Conservation (phyloP, 2,797 vertebrate genomes). For the Anguilla marmorata region DNA sequence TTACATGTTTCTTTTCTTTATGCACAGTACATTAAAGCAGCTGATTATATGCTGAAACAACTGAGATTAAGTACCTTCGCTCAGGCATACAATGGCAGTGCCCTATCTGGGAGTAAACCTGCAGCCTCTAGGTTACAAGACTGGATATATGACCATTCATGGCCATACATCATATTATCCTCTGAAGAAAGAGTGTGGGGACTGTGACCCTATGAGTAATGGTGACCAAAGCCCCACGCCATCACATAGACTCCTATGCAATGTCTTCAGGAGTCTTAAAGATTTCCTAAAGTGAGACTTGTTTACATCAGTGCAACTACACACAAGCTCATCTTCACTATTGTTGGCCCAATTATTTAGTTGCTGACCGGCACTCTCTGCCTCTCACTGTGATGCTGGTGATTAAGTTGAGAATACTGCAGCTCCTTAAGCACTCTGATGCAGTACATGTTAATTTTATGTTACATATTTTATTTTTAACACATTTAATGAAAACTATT, state of each 20-base stretch:
- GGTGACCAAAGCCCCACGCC: background rate
- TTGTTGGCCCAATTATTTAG: background rate
- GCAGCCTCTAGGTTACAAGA: background rate
- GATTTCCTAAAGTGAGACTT: background rate
- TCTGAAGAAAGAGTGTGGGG: background rate
- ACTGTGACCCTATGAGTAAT: background rate
- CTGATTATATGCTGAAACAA: background rate
- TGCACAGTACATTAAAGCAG: background rate
- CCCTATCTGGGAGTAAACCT: background rate
- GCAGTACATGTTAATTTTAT: slow-evolving; percentile 4
- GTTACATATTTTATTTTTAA: slow-evolving; percentile 28
- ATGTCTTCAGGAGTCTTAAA: background rate
- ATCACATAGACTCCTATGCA: background rate
- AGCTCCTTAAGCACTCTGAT: background rate
- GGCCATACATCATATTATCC: background rate
- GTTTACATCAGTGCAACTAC: slow-evolving; percentile 9
- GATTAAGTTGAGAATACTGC: slow-evolving; percentile 10
- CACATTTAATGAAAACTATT: slow-evolving; percentile 13
- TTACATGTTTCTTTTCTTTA: background rate
- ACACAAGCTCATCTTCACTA: background rate
- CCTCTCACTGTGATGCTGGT: background rate
- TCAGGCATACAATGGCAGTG: background rate
- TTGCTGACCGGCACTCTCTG: background rate
- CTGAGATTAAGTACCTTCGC: background rate
- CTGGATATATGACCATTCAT: background rate